A percentile compares a stretch with the other conserved stretches of the same genome.
Evolutionary conservation across 2,888 invertebrate species (phyloP).

Genomic region (Oligia latruncula): DNA sequence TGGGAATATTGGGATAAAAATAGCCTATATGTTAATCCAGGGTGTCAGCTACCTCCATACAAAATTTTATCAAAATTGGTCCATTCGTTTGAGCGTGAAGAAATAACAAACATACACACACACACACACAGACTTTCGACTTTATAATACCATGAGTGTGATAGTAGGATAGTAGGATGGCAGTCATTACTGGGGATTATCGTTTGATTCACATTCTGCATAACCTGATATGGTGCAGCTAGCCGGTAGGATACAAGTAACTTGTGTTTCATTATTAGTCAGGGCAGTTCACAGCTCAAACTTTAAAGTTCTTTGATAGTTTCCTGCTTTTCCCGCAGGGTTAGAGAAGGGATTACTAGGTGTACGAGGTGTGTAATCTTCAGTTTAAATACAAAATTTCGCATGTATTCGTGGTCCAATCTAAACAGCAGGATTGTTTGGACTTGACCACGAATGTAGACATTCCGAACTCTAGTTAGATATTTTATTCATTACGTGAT

Average conservation of each 20-base stretch:
- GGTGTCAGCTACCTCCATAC: too few relatives aligned
- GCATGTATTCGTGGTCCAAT: background rate
- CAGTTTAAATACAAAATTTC: background rate
- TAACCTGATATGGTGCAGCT: background rate
- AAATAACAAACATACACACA: too few relatives aligned
- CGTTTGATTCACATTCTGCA: background rate
- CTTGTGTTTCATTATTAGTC: conserved; percentile 43
- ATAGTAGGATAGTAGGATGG: background rate
- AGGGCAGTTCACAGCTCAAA: conserved; percentile 8
- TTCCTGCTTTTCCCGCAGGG: background rate
- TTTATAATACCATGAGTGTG: too few relatives aligned
- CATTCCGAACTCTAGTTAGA: background rate
- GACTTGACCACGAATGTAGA: background rate
- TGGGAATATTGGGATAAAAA: too few relatives aligned
- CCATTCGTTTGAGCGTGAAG: too few relatives aligned
- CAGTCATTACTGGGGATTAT: too few relatives aligned
- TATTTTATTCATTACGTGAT: conserved; percentile 26
- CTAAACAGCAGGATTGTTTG: too few relatives aligned
- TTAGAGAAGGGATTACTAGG: background rate
- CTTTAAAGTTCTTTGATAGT: conserved; percentile 31
- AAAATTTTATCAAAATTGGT: too few relatives aligned
- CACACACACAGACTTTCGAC: too few relatives aligned
- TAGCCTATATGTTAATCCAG: too few relatives aligned
- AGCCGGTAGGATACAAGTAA: background rate
- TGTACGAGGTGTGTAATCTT: background rate